phyloP scores from a whole-genome alignment of 2,888 invertebrate species.

The Protophormia terraenovae region DNA sequence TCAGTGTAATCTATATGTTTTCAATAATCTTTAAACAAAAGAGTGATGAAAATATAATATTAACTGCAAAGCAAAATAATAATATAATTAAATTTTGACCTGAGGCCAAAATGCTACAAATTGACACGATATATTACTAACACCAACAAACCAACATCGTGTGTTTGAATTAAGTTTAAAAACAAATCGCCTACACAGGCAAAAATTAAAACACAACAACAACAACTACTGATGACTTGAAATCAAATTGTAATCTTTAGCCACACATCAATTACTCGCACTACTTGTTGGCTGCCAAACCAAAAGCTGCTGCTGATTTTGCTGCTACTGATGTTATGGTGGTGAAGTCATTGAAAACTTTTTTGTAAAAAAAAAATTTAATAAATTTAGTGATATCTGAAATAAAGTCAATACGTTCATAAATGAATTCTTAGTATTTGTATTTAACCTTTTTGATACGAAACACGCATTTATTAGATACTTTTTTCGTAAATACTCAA shows the following conservation, averaged over 20 bases:
- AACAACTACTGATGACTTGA: constrained; percentile 1
- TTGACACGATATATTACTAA: constrained; percentile 74
- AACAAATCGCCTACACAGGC: constrained; percentile 24
- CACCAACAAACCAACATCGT: no score
- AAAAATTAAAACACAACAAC: not conserved
- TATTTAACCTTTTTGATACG: constrained; percentile 54
- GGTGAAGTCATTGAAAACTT: constrained; percentile 24
- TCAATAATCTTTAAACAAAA: not conserved
- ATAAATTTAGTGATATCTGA: not conserved
- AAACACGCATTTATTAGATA: constrained; percentile 37
- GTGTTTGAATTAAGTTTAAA: not conserved
- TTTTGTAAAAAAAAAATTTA: constrained; percentile 10
- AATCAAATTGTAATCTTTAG: constrained; percentile 36
- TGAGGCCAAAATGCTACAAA: constrained; percentile 76
- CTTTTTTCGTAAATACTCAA: not conserved
- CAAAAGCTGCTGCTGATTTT: not conserved
- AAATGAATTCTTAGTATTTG: constrained; percentile 8
- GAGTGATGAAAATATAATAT: constrained; percentile 2
- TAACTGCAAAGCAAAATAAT: not conserved
- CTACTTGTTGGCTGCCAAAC: no score
- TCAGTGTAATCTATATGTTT: not conserved
- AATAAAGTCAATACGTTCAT: not conserved
- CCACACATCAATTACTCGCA: constrained; percentile 1
- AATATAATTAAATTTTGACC: constrained; percentile 69
- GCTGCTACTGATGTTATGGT: not conserved